Evolutionary conservation across 1,140 invertebrate species (phyloP).

Genomic region (Ips nitidus): DNA sequence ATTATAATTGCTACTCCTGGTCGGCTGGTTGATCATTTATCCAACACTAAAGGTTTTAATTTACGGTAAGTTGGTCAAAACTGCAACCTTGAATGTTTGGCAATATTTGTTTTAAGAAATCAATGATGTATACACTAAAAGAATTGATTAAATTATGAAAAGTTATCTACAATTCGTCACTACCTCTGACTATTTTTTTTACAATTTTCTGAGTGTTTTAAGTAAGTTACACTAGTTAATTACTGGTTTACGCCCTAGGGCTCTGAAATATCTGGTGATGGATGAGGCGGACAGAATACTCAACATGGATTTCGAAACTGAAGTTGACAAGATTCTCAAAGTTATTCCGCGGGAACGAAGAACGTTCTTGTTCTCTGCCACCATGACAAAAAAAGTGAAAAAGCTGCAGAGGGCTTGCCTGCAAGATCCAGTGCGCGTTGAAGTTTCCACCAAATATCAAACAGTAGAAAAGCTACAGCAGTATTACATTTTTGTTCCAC

Average conservation of each 20-base stretch:
- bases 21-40: slow-evolving; percentile 84
- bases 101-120: slow-evolving; percentile 4
- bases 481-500: slow-evolving; percentile 94
- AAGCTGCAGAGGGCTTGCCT: slow-evolving; percentile 95
- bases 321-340: slow-evolving; percentile 94
- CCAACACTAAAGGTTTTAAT: slow-evolving; percentile 94
- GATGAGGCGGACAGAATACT: slow-evolving; percentile 95
- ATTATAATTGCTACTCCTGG: slow-evolving; percentile 93
- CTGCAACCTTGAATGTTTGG: not conserved
- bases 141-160: slow-evolving; percentile 12
- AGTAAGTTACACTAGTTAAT: not conserved
- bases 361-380: slow-evolving; percentile 93
- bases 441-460: slow-evolving; percentile 96
- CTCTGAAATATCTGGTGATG: slow-evolving; percentile 91
- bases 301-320: slow-evolving; percentile 95
- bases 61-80: slow-evolving; percentile 57
- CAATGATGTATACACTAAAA: slow-evolving; percentile 14
- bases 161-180: slow-evolving; percentile 20
- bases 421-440: slow-evolving; percentile 89
- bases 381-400: slow-evolving; percentile 98
- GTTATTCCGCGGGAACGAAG: slow-evolving; percentile 85
- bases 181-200: slow-evolving; percentile 17
- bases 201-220: not conserved
- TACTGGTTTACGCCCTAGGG: slow-evolving; percentile 38
- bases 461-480: slow-evolving; percentile 96